These are phyloP conservation scores for Lordiphosa clarofinis DNA, from an alignment of 1,140 invertebrate species.

Conservation along the genomic window DNA sequence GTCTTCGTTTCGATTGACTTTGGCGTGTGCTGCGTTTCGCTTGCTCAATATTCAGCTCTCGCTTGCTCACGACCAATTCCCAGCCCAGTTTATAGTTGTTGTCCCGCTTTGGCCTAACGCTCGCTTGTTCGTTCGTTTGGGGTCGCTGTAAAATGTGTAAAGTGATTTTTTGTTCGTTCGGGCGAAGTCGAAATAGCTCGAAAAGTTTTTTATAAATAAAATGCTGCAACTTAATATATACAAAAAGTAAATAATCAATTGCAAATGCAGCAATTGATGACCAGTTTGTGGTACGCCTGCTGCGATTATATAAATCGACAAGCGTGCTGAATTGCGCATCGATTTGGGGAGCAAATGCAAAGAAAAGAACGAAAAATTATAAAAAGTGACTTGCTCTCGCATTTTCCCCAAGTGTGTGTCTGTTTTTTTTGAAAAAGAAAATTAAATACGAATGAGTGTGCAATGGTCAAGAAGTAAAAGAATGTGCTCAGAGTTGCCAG, in stretches of 20 bases:
- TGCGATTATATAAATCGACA: constrained; percentile 66
- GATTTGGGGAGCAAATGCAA: constrained; percentile 37
- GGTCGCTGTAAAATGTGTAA: constrained; percentile 64
- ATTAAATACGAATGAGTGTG: constrained; percentile 69
- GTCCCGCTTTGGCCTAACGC: constrained; percentile 39
- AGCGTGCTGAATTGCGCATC: constrained; percentile 67
- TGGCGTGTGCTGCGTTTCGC: constrained; percentile 52
- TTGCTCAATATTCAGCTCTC: constrained; percentile 37
- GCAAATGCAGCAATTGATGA: constrained; percentile 22
- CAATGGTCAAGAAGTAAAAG: constrained; percentile 68
- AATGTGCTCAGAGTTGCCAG: constrained; percentile 68
- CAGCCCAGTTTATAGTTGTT: constrained; percentile 28
- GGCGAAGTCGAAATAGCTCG: constrained; percentile 76
- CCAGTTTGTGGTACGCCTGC: constrained; percentile 23
- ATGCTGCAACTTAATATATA: constrained; percentile 37
- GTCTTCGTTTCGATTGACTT: constrained; percentile 39
- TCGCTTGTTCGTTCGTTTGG: constrained; percentile 35
- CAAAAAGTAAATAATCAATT: constrained; percentile 22
- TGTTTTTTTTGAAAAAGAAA: constrained; percentile 41
- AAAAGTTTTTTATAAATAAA: constrained; percentile 68
- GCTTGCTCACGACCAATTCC: constrained; percentile 44
- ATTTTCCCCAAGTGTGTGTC: constrained; percentile 6
- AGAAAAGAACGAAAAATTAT: constrained; percentile 18
- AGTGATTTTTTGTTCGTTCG: constrained; percentile 75
- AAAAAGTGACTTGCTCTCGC: constrained; percentile 18